Percentiles rank a stretch among this genome's conserved stretches.
Conservation (phyloP, 1,140 invertebrate species). For the Ceratina japonica region DNA sequence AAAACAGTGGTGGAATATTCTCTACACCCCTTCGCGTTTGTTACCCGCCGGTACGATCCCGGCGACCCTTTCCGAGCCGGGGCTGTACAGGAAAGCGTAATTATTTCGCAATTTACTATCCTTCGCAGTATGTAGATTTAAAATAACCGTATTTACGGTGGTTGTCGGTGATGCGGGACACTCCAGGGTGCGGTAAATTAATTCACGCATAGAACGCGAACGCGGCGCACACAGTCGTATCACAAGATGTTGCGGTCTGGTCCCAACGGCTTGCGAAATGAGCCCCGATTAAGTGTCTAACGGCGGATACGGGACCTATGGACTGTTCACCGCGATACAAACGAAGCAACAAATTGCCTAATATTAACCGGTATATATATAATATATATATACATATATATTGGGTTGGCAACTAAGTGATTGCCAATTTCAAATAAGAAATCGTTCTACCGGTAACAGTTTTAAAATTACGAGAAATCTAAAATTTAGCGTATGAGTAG, state of each 20-base stretch:
- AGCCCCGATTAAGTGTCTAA: slow-evolving; percentile 13
- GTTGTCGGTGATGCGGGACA: slow-evolving; percentile 66
- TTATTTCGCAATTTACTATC: slow-evolving; percentile 76
- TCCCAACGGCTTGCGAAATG: not conserved
- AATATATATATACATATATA: too few relatives aligned
- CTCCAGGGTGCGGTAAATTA: slow-evolving; percentile 61
- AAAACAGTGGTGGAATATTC: slow-evolving; percentile 66
- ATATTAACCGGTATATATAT: too few relatives aligned
- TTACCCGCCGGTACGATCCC: slow-evolving; percentile 51
- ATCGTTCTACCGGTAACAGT: too few relatives aligned
- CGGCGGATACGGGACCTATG: too few relatives aligned
- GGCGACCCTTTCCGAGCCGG: slow-evolving; percentile 62
- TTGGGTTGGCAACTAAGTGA: too few relatives aligned
- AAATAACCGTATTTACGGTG: slow-evolving; percentile 73
- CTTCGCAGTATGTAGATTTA: slow-evolving; percentile 73
- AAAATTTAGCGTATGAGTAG: too few relatives aligned
- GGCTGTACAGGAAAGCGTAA: slow-evolving; percentile 66
- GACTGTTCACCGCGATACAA: not conserved
- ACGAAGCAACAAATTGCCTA: not conserved
- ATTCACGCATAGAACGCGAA: slow-evolving; percentile 45
- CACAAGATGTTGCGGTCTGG: slow-evolving; percentile 31
- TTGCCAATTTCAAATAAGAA: too few relatives aligned
- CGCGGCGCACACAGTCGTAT: slow-evolving; percentile 15
- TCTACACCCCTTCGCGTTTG: slow-evolving; percentile 62
- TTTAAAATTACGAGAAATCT: too few relatives aligned